These are phyloP conservation scores for Isotomurus palustris DNA, from an alignment of 2,888 invertebrate species.

Conservation along the genomic window DNA sequence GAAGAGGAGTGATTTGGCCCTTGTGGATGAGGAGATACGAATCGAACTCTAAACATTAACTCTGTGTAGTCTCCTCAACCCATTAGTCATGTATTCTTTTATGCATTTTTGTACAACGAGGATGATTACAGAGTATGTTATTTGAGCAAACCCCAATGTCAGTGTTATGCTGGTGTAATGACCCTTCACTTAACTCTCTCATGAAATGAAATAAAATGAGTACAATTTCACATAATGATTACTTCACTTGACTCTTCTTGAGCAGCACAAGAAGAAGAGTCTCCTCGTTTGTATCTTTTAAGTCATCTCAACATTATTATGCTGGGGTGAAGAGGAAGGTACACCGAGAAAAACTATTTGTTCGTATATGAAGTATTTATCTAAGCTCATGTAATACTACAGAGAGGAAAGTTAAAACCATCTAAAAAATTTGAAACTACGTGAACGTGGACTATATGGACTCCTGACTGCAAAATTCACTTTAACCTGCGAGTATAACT, in stretches of 20 bases:
- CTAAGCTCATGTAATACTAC: too few species aligned
- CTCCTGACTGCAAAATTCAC: too few species aligned
- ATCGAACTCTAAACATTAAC: slow-evolving; percentile 3
- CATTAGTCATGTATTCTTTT: slow-evolving; percentile 13
- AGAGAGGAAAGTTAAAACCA: too few species aligned
- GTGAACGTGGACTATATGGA: too few species aligned
- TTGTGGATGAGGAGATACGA: background rate
- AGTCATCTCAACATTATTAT: too few species aligned
- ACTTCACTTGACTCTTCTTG: slow-evolving; percentile 15
- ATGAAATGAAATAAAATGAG: slow-evolving; percentile 33
- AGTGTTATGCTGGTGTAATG: slow-evolving; percentile 32
- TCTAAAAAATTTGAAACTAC: too few species aligned
- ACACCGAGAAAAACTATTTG: too few species aligned
- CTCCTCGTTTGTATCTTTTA: slow-evolving; percentile 1
- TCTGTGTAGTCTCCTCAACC: background rate
- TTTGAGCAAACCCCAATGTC: slow-evolving; percentile 18
- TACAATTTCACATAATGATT: slow-evolving; percentile 36
- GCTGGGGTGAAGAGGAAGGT: too few species aligned
- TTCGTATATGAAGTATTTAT: too few species aligned
- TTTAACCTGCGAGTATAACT: too few species aligned
- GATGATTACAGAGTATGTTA: slow-evolving; percentile 11
- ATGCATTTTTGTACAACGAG: slow-evolving; percentile 12
- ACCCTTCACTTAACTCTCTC: slow-evolving; percentile 25
- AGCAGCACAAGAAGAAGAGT: too few species aligned
- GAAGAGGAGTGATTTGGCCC: slow-evolving; percentile 7